Percentiles rank a stretch among this genome's conserved stretches.
phyloP scores from a whole-genome alignment of 64 coral and sea anemone genomes.

The Stichodactyla mertensii region DNA sequence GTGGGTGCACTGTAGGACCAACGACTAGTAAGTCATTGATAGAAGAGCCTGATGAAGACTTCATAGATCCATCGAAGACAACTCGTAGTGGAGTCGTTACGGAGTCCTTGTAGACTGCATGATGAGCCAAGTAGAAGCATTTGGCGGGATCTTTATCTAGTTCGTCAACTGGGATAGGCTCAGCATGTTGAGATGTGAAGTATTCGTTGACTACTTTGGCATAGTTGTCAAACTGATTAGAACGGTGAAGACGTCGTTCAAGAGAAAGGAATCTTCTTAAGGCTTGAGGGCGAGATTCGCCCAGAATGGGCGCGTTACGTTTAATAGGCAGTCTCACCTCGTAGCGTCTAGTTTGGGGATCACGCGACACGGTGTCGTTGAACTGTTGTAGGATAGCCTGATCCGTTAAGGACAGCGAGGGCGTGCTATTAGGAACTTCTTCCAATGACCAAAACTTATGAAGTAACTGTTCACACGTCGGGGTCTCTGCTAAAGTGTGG shows the following conservation, averaged over 20 bases:
- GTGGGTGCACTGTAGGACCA: constrained; percentile 36
- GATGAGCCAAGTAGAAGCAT: constrained; percentile 17
- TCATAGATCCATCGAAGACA: constrained; percentile 41
- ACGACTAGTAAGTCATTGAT: constrained; percentile 24
- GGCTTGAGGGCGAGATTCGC: neutral
- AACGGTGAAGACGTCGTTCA: no score
- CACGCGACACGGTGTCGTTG: constrained; percentile 5
- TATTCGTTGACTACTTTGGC: constrained; percentile 26
- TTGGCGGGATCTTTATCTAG: constrained; percentile 4
- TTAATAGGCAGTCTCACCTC: constrained; percentile 21
- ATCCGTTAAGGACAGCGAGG: constrained; percentile 18
- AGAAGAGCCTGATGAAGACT: constrained; percentile 14
- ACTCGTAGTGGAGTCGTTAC: neutral
- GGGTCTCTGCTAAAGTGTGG: no score
- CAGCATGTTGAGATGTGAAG: constrained; percentile 9
- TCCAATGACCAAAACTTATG: constrained; percentile 51
- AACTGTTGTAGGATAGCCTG: constrained; percentile 20
- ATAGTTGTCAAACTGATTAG: constrained; percentile 13
- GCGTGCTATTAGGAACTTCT: constrained; percentile 29
- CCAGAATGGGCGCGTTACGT: neutral
- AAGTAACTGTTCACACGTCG: no score
- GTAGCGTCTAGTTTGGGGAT: constrained; percentile 13
- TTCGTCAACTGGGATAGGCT: constrained; percentile 20
- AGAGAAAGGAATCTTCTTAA: constrained; percentile 12
- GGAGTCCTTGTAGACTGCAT: constrained; percentile 42